Evolutionary conservation across 1,140 invertebrate genomes (phyloP), one percentile per base, ranked within the genome.

Genomic region (Platorchestia sp.): DNA sequence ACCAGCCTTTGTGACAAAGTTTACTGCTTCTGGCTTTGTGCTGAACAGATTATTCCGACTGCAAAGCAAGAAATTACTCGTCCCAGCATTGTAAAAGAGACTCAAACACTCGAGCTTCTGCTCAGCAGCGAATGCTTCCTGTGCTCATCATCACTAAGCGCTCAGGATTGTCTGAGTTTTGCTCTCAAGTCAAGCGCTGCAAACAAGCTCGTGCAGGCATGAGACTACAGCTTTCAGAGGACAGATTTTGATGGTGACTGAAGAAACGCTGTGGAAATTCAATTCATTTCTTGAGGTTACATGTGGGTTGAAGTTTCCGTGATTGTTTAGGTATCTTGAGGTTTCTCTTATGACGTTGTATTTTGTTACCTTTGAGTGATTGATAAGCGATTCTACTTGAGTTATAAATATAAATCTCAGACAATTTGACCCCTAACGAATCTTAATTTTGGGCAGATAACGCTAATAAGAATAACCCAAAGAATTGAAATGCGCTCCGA

Each of bases 1-100:
- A 44, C 87, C 41, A 89, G 87, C 87, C 87, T 89, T 89, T 89
- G 87, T 89, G 87, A 42, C 41, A 44, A 44, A 89, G 41, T 89
- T 89, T 42, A 89, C 87, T 19, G 43, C 87, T 89, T 41, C 87
- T 89, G 5, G 87, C 87, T 89, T 89, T 42, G 41, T 42, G n/a
- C 87, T 89, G 87, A 89, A 43, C 41, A 89, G 36, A 89, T 89
- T 89, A 89, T 89, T 42, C 5, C 10, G 41, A 0, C 27, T 89
- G 87, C 87, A 42, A 41, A 44, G 41, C n/a, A 89, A 89, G 87
- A 89, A 89, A 89, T 89, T 89, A 42, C 36, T 42, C 87, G 43
- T 89, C 87, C n/a, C 14, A 41, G n/a, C 87, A 3, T 89, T 44
- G 87, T 14, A 42, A 89, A 89, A 89, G 10, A 3, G 27, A 36